Evolutionary conservation across 2,113 vertebrate genomes (phyloP).

Genomic region (Speoplatyrhinus poulsoni): DNA sequence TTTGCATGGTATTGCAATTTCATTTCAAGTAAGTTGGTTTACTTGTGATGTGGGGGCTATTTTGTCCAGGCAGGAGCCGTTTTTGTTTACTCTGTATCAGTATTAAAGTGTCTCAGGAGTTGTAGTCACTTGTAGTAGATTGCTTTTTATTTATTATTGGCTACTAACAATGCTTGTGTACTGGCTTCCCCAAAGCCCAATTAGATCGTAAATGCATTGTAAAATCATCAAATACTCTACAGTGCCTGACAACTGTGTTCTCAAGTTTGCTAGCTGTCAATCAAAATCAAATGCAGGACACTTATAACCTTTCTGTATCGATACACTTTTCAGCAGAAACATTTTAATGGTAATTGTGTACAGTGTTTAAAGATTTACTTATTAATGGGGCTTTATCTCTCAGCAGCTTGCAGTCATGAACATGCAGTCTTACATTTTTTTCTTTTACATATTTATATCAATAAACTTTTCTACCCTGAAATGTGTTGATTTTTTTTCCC

Average conservation of each 20-base stretch:
- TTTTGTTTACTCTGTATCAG: conserved; percentile 65
- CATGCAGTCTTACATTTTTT: conserved; percentile 68
- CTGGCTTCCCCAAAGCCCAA: conserved; percentile 36
- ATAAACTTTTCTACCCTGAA: conserved; percentile 71
- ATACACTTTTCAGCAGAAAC: conserved; percentile 47
- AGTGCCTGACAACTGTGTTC: conserved; percentile 58
- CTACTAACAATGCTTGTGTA: conserved; percentile 52
- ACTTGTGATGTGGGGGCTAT: conserved; percentile 39
- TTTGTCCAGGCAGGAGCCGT: conserved; percentile 41
- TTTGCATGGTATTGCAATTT: conserved; percentile 65
- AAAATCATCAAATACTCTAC: conserved; percentile 53
- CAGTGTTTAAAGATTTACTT: conserved; percentile 59
- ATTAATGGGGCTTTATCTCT: conserved; percentile 51
- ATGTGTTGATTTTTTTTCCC: background rate
- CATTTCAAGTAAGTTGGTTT: conserved; percentile 19
- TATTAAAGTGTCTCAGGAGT: conserved; percentile 75
- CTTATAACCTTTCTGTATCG: conserved; percentile 61
- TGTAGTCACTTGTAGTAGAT: conserved; percentile 50
- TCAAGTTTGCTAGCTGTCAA: conserved; percentile 72
- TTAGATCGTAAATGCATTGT: conserved; percentile 20
- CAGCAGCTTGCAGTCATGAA: conserved; percentile 47
- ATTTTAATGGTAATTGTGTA: conserved; percentile 53
- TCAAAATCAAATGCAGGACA: conserved; percentile 72
- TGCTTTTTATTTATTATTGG: conserved; percentile 65
- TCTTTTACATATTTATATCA: conserved; percentile 73